A percentile compares a stretch with the other conserved stretches of the same genome.
Evolutionary conservation across 2,113 vertebrate genomes (phyloP).

Genomic region (Hippocampus barbouri): DNA sequence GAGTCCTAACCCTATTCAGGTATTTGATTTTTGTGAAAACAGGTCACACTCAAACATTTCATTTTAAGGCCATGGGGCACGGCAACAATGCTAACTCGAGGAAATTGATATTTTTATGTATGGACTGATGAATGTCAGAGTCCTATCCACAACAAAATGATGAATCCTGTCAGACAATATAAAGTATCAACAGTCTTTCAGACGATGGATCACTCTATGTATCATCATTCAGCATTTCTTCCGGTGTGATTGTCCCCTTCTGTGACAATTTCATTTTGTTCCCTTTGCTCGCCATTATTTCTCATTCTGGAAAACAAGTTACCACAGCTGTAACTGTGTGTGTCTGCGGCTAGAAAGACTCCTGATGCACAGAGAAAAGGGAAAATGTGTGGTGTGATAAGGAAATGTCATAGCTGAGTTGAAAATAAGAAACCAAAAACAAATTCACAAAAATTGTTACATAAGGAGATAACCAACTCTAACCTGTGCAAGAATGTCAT

Average conservation of each 20-base stretch:
- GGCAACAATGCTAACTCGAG: not conserved
- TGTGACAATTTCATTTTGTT: not conserved
- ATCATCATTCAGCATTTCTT: slow-evolving; percentile 70
- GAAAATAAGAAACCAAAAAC: not conserved
- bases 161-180: slow-evolving; percentile 63
- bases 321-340: not conserved
- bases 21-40: not conserved
- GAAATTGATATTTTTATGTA: not conserved
- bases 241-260: slow-evolving; percentile 1
- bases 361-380: not conserved
- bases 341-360: not conserved
- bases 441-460: not conserved
- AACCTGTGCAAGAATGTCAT: slow-evolving; percentile 99
- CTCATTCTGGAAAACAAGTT: not conserved
- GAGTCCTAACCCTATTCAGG: not conserved
- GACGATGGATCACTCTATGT: slow-evolving; percentile 75
- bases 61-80: not conserved
- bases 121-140: not conserved
- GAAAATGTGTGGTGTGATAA: not conserved
- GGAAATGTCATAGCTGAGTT: not conserved
- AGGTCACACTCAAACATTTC: not conserved
- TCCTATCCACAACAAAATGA: not conserved
- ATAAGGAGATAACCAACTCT: slow-evolving; percentile 24
- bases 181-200: slow-evolving; percentile 65
- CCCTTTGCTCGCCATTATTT: not conserved